phyloP scores from a whole-genome alignment of 1,140 invertebrate species.

The Bombyx mandarina region DNA sequence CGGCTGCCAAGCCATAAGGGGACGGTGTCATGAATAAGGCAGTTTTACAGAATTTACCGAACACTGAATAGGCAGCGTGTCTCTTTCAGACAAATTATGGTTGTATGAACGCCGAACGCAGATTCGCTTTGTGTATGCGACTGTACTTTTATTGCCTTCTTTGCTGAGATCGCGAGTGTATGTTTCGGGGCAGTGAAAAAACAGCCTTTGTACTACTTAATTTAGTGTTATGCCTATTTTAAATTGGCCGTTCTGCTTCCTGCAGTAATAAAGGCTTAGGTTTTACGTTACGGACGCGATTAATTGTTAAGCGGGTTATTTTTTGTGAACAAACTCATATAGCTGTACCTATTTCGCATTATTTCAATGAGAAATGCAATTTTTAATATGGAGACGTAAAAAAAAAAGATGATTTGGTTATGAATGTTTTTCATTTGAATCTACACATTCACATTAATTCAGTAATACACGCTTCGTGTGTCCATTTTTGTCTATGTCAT shows the following conservation, averaged over 20 bases:
- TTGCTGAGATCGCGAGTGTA: conserved; percentile 1
- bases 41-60: conserved; percentile 5
- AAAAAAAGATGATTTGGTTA: too few relatives aligned
- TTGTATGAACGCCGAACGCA: neutral
- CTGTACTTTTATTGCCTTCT: conserved; percentile 6
- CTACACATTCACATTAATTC: too few relatives aligned
- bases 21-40: neutral
- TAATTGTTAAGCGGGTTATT: neutral
- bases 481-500: too few relatives aligned
- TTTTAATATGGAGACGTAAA: too few relatives aligned
- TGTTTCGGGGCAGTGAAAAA: neutral
- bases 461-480: too few relatives aligned
- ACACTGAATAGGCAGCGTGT: conserved; percentile 2
- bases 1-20: too few relatives aligned
- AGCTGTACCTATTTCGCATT: too few relatives aligned
- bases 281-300: conserved; percentile 1
- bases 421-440: too few relatives aligned
- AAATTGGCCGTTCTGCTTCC: conserved; percentile 4
- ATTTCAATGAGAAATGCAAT: too few relatives aligned
- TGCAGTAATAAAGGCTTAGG: conserved; percentile 4
- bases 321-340: too few relatives aligned
- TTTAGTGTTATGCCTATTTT: conserved; percentile 8
- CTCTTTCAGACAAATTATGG: conserved; percentile 5
- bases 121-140: neutral
- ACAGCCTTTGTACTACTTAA: conserved; percentile 5